Conservation (phyloP, 2,888 invertebrate genomes). For the Heliconius erato region DNA sequence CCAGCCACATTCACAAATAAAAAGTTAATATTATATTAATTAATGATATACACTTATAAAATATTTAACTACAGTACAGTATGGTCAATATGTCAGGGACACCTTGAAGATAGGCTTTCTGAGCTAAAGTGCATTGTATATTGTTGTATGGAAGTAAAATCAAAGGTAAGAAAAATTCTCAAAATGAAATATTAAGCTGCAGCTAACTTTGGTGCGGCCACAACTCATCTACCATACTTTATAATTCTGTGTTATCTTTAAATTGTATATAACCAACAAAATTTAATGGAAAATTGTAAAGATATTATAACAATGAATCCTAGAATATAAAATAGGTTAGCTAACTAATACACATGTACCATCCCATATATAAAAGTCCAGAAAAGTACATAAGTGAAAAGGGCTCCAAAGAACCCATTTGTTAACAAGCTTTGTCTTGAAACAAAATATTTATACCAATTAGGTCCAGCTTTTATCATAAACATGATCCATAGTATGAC, state of each 20-base stretch:
- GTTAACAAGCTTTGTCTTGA: conserved; percentile 94
- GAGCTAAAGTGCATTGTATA: too few species aligned
- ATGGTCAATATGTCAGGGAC: too few species aligned
- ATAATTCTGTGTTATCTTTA: background rate
- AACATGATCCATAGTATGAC: conserved; percentile 95
- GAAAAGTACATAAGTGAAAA: conserved; percentile 96
- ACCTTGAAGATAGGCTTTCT: too few species aligned
- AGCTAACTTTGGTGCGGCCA: too few species aligned
- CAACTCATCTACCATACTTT: background rate
- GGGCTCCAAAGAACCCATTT: conserved; percentile 97
- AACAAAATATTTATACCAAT: conserved; percentile 96
- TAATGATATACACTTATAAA: background rate
- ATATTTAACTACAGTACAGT: background rate
- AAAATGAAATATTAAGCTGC: too few species aligned
- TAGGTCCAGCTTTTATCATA: conserved; percentile 93
- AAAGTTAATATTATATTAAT: conserved; percentile 1
- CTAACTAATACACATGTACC: conserved; percentile 91
- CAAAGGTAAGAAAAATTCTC: too few species aligned
- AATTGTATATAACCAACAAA: background rate
- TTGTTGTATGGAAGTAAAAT: too few species aligned
- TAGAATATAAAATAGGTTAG: too few species aligned
- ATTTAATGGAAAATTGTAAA: background rate
- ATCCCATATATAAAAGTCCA: conserved; percentile 93
- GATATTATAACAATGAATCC: background rate
- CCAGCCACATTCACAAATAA: background rate